Conservation (phyloP, 2,797 vertebrate species). For the Cyprinodon diabolis region DNA sequence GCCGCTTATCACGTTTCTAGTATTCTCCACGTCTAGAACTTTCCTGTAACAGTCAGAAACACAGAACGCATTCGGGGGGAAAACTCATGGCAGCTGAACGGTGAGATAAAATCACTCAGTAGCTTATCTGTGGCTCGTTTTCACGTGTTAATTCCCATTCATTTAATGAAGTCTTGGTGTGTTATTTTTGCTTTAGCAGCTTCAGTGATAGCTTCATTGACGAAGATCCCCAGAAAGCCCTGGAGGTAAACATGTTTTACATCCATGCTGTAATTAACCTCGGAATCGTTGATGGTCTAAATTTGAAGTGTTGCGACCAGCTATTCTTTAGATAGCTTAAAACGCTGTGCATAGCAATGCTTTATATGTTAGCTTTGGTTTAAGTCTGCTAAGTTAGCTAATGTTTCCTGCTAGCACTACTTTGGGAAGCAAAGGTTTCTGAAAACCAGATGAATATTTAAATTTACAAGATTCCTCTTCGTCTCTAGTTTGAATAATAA, state of each 20-base stretch:
- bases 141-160: neutral
- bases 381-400: slow-evolving; percentile 27
- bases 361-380: neutral
- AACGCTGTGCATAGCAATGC: too few relatives aligned
- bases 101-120: slow-evolving; percentile 43
- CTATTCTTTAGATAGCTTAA: fast-evolving
- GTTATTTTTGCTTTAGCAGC: slow-evolving; percentile 60
- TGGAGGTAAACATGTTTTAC: slow-evolving; percentile 77
- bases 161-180: slow-evolving; percentile 25
- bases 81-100: slow-evolving; percentile 75
- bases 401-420: slow-evolving; percentile 22
- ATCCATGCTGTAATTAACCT: fast-evolving
- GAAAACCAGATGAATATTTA: too few relatives aligned
- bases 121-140: fast-evolving
- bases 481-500: neutral
- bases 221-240: slow-evolving; percentile 79
- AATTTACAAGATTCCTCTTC: too few relatives aligned
- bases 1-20: slow-evolving; percentile 51
- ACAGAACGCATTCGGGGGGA: neutral
- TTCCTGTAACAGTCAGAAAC: slow-evolving; percentile 56
- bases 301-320: fast-evolving
- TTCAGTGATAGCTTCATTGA: slow-evolving; percentile 83
- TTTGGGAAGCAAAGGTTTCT: neutral
- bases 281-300: neutral
- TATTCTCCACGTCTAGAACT: slow-evolving; percentile 69